Conservation (phyloP, 2,797 vertebrate species). For the Tamandua tetradactyla region DNA sequence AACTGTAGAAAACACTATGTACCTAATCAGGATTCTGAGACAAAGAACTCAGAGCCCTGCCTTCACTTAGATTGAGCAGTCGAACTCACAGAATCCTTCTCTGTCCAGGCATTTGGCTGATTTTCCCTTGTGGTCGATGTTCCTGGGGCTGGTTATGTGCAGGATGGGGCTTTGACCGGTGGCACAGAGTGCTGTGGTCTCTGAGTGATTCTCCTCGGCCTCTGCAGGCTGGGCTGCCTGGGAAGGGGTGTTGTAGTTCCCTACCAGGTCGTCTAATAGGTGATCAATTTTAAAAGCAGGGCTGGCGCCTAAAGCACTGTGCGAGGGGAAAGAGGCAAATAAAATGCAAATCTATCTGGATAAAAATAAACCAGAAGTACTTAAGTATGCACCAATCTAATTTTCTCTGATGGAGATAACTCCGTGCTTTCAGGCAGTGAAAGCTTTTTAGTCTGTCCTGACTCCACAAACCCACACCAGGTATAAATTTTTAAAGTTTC, state of each 20-base stretch:
- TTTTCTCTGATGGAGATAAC: slow-evolving; percentile 22
- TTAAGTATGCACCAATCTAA: not conserved
- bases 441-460: slow-evolving; percentile 1
- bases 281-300: not conserved
- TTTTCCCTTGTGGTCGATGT: not conserved
- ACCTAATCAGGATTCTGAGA: not conserved
- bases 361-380: slow-evolving; percentile 34
- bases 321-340: not conserved
- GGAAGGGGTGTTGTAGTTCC: not conserved
- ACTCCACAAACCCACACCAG: not conserved
- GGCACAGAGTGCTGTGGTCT: not conserved
- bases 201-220: not conserved
- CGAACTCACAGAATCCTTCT: not conserved
- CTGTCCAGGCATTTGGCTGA: too few relatives aligned
- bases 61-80: not conserved
- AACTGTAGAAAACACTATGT: not conserved
- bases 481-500: slow-evolving; percentile 31
- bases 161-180: not conserved
- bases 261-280: not conserved
- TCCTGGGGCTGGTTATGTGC: not conserved
- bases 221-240: not conserved
- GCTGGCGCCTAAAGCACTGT: not conserved
- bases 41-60: not conserved
- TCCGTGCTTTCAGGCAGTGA: not conserved
- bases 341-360: not conserved